Evolutionary conservation across 2,113 vertebrate species (phyloP).

Genomic region (Apodemus speciosus): DNA sequence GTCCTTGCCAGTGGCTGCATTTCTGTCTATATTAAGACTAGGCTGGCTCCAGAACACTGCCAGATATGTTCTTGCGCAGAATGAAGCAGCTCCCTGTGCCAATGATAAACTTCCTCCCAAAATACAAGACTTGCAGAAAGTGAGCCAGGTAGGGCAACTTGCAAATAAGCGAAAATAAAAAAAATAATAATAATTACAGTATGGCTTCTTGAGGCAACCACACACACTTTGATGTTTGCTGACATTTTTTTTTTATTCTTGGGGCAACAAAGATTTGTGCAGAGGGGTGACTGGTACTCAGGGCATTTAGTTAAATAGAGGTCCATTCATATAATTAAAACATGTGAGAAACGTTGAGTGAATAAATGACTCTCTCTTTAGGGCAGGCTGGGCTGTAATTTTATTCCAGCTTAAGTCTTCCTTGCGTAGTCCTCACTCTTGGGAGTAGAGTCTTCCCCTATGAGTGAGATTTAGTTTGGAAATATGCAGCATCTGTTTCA

Average conservation of each 20-base stretch:
- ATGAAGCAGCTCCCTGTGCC: background rate
- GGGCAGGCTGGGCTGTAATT: constrained; percentile 4
- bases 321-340: constrained; percentile 12
- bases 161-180: constrained; percentile 48
- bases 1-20: constrained; percentile 60
- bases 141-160: background rate
- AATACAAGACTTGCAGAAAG: background rate
- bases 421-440: background rate
- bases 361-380: constrained; percentile 29
- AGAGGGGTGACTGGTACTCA: background rate
- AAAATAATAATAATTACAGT: background rate
- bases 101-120: constrained; percentile 25
- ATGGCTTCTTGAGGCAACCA: background rate
- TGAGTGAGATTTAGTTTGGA: constrained; percentile 61
- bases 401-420: constrained; percentile 37
- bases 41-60: constrained; percentile 7
- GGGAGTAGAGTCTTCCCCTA: background rate
- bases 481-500: constrained; percentile 12
- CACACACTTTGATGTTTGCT: background rate
- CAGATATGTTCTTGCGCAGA: constrained; percentile 36
- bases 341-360: background rate
- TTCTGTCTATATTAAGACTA: constrained; percentile 63
- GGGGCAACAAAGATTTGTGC: constrained; percentile 7
- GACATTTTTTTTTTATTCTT: background rate
- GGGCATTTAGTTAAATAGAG: constrained; percentile 22